Conservation (phyloP, 2,113 vertebrate species). For the Megalops atlanticus region DNA sequence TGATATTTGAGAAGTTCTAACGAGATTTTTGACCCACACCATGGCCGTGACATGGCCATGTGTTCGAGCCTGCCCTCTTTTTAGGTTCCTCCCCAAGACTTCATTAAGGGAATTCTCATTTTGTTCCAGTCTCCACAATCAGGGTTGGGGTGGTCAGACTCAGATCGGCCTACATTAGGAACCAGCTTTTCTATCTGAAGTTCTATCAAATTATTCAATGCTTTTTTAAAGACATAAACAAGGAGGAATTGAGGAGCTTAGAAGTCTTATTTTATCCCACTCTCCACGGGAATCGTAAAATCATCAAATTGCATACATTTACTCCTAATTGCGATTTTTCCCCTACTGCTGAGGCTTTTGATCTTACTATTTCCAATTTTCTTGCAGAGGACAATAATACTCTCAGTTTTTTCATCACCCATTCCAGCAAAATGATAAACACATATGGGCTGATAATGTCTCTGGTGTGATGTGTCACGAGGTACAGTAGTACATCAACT, state of each 20-base stretch:
- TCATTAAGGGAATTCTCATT: conserved; percentile 21
- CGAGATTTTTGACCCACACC: not conserved
- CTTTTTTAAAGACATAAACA: conserved; percentile 46
- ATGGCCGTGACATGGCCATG: not conserved
- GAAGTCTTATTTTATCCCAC: conserved; percentile 48
- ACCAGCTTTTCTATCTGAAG: conserved; percentile 26
- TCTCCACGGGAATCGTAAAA: conserved; percentile 48
- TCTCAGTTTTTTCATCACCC: not conserved
- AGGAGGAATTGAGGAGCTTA: conserved; percentile 36
- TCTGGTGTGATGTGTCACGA: conserved; percentile 16
- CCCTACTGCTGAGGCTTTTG: conserved; percentile 39
- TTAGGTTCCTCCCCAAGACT: conserved; percentile 2
- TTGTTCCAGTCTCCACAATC: not conserved
- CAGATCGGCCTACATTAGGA: conserved; percentile 18
- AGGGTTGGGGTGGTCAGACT: conserved; percentile 20
- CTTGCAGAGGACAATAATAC: not conserved
- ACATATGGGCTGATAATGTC: conserved; percentile 15
- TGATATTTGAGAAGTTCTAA: not conserved
- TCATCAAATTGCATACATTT: conserved; percentile 53
- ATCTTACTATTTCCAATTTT: conserved; percentile 37
- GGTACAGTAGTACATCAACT: conserved; percentile 14
- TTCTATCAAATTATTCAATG: conserved; percentile 36
- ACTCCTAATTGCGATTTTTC: conserved; percentile 47
- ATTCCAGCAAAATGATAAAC: conserved; percentile 23
- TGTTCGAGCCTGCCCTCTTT: not conserved